Evolutionary conservation across 2,113 vertebrate species (phyloP), one percentile per base, ranked within the genome.

Genomic region (Lophura nycthemera): DNA sequence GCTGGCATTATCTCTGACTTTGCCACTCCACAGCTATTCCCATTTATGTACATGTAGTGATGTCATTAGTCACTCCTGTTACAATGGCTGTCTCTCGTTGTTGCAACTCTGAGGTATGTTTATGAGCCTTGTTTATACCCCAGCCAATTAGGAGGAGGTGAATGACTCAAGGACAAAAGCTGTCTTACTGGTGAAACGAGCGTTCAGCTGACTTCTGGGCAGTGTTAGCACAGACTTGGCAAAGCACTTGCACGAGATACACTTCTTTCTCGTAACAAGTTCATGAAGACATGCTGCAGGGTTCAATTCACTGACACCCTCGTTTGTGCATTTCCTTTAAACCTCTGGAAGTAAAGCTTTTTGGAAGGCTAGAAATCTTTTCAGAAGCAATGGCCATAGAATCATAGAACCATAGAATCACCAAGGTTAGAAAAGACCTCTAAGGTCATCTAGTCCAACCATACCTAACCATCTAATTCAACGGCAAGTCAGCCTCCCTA

Each of bases 51-150:
- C 1, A 1, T 18, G 65, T 81, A 61, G 72, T 9, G 32, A 88
- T 57, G 69, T 73, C 61, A 80, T 80, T n/a, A 91, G 56, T 60
- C 78, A 43, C n/a, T 80, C 78, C 57, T 60, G 66, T 52, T 85
- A 64, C 64, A 92, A 47, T 6, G 45, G 21, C 42, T 45, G 57
- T 47, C 73, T 54, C 61, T 63, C 59, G 67, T 13, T 52, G 74
- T 12, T 89, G 54, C 70, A 71, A 69, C 66, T 92, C 76, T 84
- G 69, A 93, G 81, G 59, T 84, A 38, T 83, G 65, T 65, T 90
- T 82, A 84, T 69, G 81, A 90, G 86, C 59, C 54, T 61, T 84
- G 63, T 84, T 95, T 90, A 75, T 61, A 90, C 65, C 36, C 86
- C 86, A 92, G 80, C 38, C 70, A 48, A 1, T 82, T 79, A 65